Evolutionary conservation across 2,888 invertebrate genomes (phyloP).

Genomic region (Drosophila tripunctata): DNA sequence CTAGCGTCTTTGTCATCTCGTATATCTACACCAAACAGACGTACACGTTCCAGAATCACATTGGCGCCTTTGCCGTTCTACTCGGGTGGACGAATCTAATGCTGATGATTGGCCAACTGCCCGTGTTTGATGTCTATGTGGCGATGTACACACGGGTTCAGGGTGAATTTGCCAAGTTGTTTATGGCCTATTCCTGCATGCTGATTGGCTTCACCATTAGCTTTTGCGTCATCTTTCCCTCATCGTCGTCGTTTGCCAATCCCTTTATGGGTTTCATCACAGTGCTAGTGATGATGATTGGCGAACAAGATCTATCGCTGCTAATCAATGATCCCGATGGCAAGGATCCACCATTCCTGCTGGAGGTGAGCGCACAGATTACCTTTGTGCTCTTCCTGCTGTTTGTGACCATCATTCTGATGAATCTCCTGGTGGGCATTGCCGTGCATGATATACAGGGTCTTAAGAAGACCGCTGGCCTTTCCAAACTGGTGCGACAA

Average conservation of each 20-base stretch:
- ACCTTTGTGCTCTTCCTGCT: constrained; percentile 92
- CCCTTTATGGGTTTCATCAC: constrained; percentile 94
- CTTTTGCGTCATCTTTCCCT: constrained; percentile 94
- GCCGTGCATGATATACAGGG: constrained; percentile 95
- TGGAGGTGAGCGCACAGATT: constrained; percentile 92
- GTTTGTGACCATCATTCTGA: constrained; percentile 93
- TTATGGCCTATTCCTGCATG: constrained; percentile 93
- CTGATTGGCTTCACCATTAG: constrained; percentile 94
- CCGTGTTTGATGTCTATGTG: constrained; percentile 94
- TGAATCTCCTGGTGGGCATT: constrained; percentile 94
- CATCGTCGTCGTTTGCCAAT: constrained; percentile 92
- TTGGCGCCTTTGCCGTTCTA: constrained; percentile 93
- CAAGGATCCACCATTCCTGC: constrained; percentile 89
- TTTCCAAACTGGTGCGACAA: constrained; percentile 92
- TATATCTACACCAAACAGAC: constrained; percentile 91
- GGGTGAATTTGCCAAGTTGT: constrained; percentile 93
- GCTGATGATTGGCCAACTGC: constrained; percentile 95
- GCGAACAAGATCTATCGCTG: constrained; percentile 91
- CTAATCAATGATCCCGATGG: constrained; percentile 91
- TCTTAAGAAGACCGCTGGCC: constrained; percentile 92
- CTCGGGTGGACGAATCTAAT: constrained; percentile 95
- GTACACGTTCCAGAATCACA: constrained; percentile 94
- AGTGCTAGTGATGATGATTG: constrained; percentile 95
- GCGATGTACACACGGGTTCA: constrained; percentile 96
- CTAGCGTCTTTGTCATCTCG: constrained; percentile 92